A percentile compares a stretch with the other conserved stretches of the same genome.
Evolutionary conservation across 2,113 vertebrate species (phyloP).

Genomic region (Dissostichus mawsoni): DNA sequence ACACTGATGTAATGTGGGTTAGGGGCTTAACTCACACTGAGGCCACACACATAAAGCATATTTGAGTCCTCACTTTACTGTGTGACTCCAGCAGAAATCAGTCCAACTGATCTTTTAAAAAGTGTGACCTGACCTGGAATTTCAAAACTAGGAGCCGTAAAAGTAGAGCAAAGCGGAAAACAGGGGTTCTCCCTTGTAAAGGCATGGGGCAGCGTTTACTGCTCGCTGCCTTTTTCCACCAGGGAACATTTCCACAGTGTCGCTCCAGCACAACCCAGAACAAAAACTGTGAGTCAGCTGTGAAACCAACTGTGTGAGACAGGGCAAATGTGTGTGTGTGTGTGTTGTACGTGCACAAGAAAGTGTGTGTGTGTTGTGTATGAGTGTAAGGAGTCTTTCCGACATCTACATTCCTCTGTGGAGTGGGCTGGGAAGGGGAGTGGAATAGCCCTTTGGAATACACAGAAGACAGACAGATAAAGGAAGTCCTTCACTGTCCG

Average conservation of each 20-base stretch:
- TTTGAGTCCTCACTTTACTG: background rate
- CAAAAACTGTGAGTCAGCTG: conserved; percentile 75
- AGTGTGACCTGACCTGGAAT: conserved; percentile 48
- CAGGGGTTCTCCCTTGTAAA: conserved; percentile 71
- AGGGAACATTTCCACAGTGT: conserved; percentile 67
- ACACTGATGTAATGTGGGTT: too few relatives aligned
- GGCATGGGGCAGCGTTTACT: conserved; percentile 50
- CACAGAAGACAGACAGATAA: conserved; percentile 57
- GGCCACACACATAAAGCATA: background rate
- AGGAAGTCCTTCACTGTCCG: conserved; percentile 65
- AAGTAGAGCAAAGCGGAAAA: conserved; percentile 63
- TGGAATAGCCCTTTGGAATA: conserved; percentile 57
- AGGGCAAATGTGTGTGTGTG: conserved; percentile 1
- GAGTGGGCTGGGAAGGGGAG: conserved; percentile 50
- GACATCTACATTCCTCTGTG: conserved; percentile 66
- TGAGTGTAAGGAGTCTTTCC: conserved; percentile 59
- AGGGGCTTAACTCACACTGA: too few relatives aligned
- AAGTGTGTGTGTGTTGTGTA: conserved; percentile 6
- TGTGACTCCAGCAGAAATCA: too few relatives aligned
- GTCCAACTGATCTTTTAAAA: conserved; percentile 26
- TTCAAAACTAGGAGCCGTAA: conserved; percentile 49
- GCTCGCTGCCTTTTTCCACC: conserved; percentile 68
- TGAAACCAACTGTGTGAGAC: conserved; percentile 33
- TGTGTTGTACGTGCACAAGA: background rate
- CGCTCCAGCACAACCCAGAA: conserved; percentile 49